These are phyloP conservation scores for Volucella bombylans DNA, from an alignment of 2,888 invertebrate species.

Conservation along the genomic window DNA sequence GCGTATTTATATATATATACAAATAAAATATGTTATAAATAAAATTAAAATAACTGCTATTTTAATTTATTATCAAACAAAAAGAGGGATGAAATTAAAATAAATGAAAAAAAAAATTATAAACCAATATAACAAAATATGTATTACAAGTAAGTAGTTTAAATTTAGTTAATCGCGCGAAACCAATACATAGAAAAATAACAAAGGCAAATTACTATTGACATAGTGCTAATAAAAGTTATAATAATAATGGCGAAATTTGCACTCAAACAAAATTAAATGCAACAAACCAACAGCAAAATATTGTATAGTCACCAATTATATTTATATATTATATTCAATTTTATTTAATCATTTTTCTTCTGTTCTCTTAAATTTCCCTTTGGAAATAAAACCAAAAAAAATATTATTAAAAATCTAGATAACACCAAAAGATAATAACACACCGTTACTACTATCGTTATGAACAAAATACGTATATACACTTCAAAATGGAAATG, in stretches of 20 bases:
- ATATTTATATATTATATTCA: conserved; percentile 43
- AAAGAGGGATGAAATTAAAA: conserved; percentile 12
- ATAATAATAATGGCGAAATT: conserved; percentile 41
- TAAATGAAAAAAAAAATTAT: conserved; percentile 22
- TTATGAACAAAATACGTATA: conserved; percentile 67
- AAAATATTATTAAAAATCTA: conserved; percentile 47
- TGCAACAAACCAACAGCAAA: conserved; percentile 18
- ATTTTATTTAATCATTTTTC: conserved; percentile 29
- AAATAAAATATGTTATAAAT: conserved; percentile 41
- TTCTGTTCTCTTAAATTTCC: conserved; percentile 12
- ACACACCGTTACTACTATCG: conserved; percentile 62
- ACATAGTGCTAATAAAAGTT: conserved; percentile 64
- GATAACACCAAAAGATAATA: conserved; percentile 50
- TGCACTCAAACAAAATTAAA: conserved; percentile 19
- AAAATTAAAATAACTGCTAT: conserved; percentile 25
- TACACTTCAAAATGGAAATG: conserved; percentile 74
- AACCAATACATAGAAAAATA: conserved; percentile 62
- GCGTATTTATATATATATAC: conserved; percentile 52
- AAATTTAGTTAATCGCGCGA: conserved; percentile 62
- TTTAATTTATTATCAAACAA: conserved; percentile 27
- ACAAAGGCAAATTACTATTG: conserved; percentile 48
- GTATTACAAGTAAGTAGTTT: conserved; percentile 34
- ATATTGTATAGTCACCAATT: conserved; percentile 71
- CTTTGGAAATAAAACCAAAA: conserved; percentile 13
- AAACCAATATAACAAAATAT: conserved; percentile 28